Evolutionary conservation across 2,113 vertebrate species (phyloP).

Genomic region (Ochotona curzoniae): DNA sequence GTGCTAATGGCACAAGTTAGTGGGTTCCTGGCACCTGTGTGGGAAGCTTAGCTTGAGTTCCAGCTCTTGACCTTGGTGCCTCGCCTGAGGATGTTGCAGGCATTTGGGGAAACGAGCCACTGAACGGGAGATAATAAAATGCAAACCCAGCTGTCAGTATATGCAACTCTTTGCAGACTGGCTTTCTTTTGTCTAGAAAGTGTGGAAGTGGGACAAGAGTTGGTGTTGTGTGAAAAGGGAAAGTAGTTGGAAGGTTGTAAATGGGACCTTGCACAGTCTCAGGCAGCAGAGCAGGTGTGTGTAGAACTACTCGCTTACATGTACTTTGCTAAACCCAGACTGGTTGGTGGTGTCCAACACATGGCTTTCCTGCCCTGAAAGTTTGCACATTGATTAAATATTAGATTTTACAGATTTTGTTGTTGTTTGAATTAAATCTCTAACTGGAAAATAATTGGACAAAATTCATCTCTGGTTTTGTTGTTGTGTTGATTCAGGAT

Average conservation of each 20-base stretch:
- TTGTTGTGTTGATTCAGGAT: slow-evolving; percentile 86
- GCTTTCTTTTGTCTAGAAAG: not conserved
- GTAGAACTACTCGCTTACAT: fast-evolving
- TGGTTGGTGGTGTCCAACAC: not conserved
- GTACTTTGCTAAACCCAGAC: not conserved
- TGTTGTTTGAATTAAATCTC: not conserved
- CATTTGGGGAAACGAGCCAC: too few species aligned
- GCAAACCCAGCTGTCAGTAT: fast-evolving
- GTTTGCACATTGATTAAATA: not conserved
- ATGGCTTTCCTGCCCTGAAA: not conserved
- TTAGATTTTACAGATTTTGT: slow-evolving; percentile 7
- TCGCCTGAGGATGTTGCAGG: too few species aligned
- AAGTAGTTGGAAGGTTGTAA: not conserved
- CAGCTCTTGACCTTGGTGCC: too few species aligned
- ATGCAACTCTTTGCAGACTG: not conserved
- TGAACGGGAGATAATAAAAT: not conserved
- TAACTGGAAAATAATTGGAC: not conserved
- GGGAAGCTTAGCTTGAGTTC: too few species aligned
- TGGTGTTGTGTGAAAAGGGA: not conserved
- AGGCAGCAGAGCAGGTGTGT: not conserved
- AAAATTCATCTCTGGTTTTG: not conserved
- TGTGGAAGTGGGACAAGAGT: not conserved
- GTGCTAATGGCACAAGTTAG: too few species aligned
- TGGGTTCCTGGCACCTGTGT: too few species aligned
- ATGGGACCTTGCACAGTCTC: not conserved